Evolutionary conservation across 2,113 vertebrate species (phyloP).

Genomic region (Cololabis saira): DNA sequence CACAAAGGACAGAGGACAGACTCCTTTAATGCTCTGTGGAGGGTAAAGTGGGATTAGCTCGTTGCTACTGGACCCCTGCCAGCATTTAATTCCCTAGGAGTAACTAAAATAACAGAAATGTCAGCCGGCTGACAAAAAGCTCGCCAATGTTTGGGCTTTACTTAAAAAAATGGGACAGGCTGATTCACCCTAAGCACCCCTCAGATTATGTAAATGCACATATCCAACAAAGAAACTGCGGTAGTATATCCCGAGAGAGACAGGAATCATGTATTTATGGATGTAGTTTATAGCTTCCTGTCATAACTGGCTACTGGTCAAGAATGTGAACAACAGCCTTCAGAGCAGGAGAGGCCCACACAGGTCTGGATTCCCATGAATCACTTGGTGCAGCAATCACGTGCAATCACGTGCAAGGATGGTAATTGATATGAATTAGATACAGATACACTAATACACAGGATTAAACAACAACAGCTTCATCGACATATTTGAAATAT

Average conservation of each 20-base stretch:
- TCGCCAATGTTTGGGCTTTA: constrained; percentile 57
- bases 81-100: constrained; percentile 74
- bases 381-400: constrained; percentile 36
- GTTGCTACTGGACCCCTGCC: constrained; percentile 54
- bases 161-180: constrained; percentile 69
- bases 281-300: constrained; percentile 50
- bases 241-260: constrained; percentile 25
- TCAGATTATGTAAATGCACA: constrained; percentile 63
- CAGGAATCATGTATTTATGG: constrained; percentile 23
- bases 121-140: constrained; percentile 59
- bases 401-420: constrained; percentile 41
- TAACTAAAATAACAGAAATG: constrained; percentile 67
- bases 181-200: constrained; percentile 66
- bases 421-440: constrained; percentile 33
- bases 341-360: neutral
- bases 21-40: constrained; percentile 57
- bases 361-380: constrained; percentile 51
- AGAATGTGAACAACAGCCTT: constrained; percentile 51
- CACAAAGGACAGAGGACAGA: constrained; percentile 34
- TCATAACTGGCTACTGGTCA: constrained; percentile 44
- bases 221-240: constrained; percentile 31
- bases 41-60: constrained; percentile 75
- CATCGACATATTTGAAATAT: too few species aligned
- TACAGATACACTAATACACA: too few species aligned
- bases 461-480: too few species aligned